Conservation (phyloP, 92 coral and sea anemone species). For the Zoanthus sociatus region DNA sequence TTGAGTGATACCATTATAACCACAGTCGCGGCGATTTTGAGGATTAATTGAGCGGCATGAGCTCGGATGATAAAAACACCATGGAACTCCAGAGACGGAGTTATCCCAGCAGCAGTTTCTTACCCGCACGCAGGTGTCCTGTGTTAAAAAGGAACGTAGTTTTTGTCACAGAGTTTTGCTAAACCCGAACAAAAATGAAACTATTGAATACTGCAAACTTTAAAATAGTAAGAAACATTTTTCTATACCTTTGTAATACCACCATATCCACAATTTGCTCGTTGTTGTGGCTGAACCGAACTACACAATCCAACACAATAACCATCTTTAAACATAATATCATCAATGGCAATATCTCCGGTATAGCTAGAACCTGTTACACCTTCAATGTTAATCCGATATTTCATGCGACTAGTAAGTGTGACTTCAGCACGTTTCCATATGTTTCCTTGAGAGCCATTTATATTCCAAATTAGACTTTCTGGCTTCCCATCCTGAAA, state of each 20-base stretch:
- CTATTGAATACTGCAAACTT: neutral
- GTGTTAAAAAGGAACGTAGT: neutral
- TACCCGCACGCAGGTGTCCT: slow-evolving; percentile 64
- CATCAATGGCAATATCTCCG: slow-evolving; percentile 93
- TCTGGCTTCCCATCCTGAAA: slow-evolving; percentile 73
- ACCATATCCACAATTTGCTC: slow-evolving; percentile 86
- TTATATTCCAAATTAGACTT: slow-evolving; percentile 82
- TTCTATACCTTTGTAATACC: slow-evolving; percentile 72
- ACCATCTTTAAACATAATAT: slow-evolving; percentile 74
- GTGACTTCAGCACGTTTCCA: slow-evolving; percentile 95
- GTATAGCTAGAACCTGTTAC: slow-evolving; percentile 85
- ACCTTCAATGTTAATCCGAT: slow-evolving; percentile 77
- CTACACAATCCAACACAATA: slow-evolving; percentile 92
- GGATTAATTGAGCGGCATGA: slow-evolving; percentile 84
- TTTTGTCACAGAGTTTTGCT: too few species aligned
- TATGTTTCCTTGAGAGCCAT: slow-evolving; percentile 90
- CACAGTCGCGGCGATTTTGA: slow-evolving; percentile 73
- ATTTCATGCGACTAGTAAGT: slow-evolving; percentile 61
- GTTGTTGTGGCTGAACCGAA: slow-evolving; percentile 80
- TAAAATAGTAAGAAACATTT: neutral
- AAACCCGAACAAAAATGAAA: neutral
- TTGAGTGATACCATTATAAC: slow-evolving; percentile 71
- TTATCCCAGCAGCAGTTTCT: slow-evolving; percentile 92
- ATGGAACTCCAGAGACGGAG: slow-evolving; percentile 83
- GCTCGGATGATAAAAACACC: slow-evolving; percentile 95